Percentiles rank a stretch among this genome's conserved stretches.
These are phyloP conservation scores for Brachionus paranguensis DNA, from an alignment of 1,140 invertebrate species.

Conservation along the genomic window DNA sequence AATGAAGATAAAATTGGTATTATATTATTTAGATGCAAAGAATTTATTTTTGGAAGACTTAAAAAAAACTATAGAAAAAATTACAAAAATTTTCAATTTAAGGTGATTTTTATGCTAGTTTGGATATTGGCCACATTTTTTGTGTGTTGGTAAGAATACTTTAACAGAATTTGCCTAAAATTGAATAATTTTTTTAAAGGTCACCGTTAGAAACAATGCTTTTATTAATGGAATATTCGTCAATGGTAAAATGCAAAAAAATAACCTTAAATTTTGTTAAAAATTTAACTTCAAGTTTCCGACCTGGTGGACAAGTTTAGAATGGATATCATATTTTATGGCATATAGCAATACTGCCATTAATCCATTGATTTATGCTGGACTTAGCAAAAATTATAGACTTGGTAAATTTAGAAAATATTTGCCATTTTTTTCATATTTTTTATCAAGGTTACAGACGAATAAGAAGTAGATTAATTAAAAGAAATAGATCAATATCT, in stretches of 20 bases:
- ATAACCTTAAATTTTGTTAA: background rate
- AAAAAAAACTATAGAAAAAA: background rate
- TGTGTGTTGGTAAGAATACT: background rate
- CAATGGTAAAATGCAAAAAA: background rate
- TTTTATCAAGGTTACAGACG: background rate
- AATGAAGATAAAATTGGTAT: no score
- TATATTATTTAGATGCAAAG: no score
- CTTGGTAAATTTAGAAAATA: background rate
- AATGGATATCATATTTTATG: slow-evolving; percentile 45
- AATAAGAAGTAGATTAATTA: background rate
- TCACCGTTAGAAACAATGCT: slow-evolving; percentile 6
- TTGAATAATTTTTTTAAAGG: background rate
- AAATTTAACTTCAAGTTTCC: slow-evolving; percentile 4
- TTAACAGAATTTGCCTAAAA: background rate
- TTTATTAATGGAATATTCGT: slow-evolving; percentile 12
- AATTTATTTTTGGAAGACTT: no score
- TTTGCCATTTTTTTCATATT: background rate
- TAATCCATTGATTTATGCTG: slow-evolving; percentile 58
- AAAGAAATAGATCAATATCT: background rate
- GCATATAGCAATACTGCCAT: slow-evolving; percentile 57
- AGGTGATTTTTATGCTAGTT: background rate
- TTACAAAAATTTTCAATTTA: background rate
- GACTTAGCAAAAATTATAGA: slow-evolving; percentile 54
- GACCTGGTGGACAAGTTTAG: background rate
- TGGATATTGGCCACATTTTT: slow-evolving; percentile 1